Evolutionary conservation across 1,140 invertebrate species (phyloP).

Genomic region (Drosophila orena): DNA sequence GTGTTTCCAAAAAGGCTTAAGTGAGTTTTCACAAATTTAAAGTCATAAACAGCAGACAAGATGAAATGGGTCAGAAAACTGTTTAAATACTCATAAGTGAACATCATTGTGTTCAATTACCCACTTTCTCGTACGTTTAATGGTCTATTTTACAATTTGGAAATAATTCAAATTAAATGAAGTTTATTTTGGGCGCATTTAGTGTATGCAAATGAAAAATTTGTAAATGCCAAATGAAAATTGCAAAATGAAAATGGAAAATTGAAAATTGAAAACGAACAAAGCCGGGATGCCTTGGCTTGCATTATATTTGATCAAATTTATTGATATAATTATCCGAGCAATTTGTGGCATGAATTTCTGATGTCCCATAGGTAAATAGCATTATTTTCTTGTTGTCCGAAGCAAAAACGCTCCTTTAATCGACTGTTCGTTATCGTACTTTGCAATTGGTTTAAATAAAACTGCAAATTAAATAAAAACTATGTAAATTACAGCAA

Average conservation of each 20-base stretch:
- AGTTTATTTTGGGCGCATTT: slow-evolving; percentile 32
- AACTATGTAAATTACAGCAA: slow-evolving; percentile 32
- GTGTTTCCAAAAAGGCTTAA: not conserved
- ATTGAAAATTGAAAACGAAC: slow-evolving; percentile 19
- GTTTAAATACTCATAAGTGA: slow-evolving; percentile 6
- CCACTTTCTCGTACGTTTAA: slow-evolving; percentile 6
- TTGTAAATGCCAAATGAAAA: slow-evolving; percentile 31
- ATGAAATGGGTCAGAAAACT: not conserved
- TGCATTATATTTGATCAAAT: slow-evolving; percentile 38
- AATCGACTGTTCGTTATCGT: slow-evolving; percentile 19
- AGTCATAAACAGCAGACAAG: not conserved
- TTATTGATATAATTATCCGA: slow-evolving; percentile 47
- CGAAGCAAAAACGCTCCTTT: slow-evolving; percentile 15
- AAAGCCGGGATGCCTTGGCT: slow-evolving; percentile 13
- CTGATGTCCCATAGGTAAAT: slow-evolving; percentile 9
- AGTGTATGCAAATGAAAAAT: slow-evolving; percentile 44
- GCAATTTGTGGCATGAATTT: slow-evolving; percentile 25
- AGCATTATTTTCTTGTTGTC: slow-evolving; percentile 24
- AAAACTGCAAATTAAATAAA: slow-evolving; percentile 38
- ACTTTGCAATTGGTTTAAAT: slow-evolving; percentile 1
- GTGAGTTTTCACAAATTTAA: not conserved
- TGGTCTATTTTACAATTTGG: slow-evolving; percentile 16
- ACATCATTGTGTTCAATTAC: not conserved
- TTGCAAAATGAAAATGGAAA: not conserved
- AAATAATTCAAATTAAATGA: slow-evolving; percentile 21